Evolutionary conservation across 2,888 invertebrate genomes (phyloP).

Genomic region (Zaprionus bogoriensis): DNA sequence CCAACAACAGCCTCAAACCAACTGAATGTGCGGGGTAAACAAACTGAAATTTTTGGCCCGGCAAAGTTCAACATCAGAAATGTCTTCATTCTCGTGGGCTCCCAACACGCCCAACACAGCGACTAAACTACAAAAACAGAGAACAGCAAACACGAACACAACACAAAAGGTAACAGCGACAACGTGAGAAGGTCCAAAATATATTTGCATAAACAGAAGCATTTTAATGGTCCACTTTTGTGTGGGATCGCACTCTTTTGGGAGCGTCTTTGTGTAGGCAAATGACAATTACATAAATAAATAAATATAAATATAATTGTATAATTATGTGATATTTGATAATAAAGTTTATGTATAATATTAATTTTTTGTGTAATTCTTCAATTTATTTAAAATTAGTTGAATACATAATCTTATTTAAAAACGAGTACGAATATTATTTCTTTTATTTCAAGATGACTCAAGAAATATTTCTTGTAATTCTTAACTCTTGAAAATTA

Average conservation of each 20-base stretch:
- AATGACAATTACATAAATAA: neutral
- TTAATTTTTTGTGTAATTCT: too few species aligned
- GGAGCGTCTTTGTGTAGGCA: neutral
- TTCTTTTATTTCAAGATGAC: too few species aligned
- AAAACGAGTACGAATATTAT: too few species aligned
- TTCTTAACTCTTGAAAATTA: too few species aligned
- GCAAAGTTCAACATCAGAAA: constrained; percentile 49
- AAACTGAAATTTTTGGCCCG: constrained; percentile 36
- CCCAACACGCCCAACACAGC: constrained; percentile 51
- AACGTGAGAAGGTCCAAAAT: constrained; percentile 32
- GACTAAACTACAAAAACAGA: constrained; percentile 27
- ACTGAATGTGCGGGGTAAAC: constrained; percentile 22
- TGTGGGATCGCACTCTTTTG: neutral
- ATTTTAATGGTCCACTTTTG: constrained; percentile 31
- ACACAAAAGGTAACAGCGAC: constrained; percentile 43
- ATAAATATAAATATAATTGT: neutral
- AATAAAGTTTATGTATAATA: too few species aligned
- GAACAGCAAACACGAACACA: constrained; percentile 19
- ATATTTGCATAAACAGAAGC: constrained; percentile 65
- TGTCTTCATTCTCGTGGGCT: constrained; percentile 63
- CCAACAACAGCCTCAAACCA: neutral
- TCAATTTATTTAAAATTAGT: too few species aligned
- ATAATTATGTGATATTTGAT: too few species aligned
- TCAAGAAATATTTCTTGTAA: too few species aligned
- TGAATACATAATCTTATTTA: too few species aligned